Conservation (phyloP, 2,113 vertebrate species). For the Leptobrachium ailaonicum region DNA sequence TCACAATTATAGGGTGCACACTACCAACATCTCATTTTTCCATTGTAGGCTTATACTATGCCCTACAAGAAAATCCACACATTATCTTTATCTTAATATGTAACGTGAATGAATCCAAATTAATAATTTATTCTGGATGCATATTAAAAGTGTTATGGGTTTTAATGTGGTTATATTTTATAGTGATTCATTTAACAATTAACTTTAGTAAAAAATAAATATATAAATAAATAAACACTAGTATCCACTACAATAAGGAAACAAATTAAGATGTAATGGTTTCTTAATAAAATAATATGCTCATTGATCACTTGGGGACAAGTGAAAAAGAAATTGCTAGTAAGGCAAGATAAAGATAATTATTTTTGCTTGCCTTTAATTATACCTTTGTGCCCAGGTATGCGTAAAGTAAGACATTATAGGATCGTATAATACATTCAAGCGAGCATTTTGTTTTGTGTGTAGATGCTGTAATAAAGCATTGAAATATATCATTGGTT, state of each 20-base stretch:
- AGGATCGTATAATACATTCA: slow-evolving; percentile 55
- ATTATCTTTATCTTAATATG: no score
- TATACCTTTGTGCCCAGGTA: slow-evolving; percentile 63
- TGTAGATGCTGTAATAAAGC: neutral
- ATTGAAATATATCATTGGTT: no score
- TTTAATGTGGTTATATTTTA: slow-evolving; percentile 55
- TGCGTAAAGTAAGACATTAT: slow-evolving; percentile 53
- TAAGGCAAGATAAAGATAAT: slow-evolving; percentile 65
- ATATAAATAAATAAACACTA: slow-evolving; percentile 60
- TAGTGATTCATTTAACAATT: slow-evolving; percentile 51
- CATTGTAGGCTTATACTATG: no score
- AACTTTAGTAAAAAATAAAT: slow-evolving; percentile 57
- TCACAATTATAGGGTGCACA: no score
- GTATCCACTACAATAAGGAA: slow-evolving; percentile 57
- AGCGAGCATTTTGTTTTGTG: slow-evolving; percentile 34
- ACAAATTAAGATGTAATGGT: slow-evolving; percentile 72
- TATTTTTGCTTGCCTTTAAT: slow-evolving; percentile 70
- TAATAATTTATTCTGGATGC: no score
- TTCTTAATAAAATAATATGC: slow-evolving; percentile 77
- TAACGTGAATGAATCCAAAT: no score
- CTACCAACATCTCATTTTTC: no score
- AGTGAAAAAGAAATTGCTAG: slow-evolving; percentile 56
- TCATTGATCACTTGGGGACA: slow-evolving; percentile 68
- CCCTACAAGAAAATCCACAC: no score
- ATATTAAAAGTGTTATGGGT: no score